Evolutionary conservation across 2,113 vertebrate genomes (phyloP), one percentile per base, ranked within the genome.

Genomic region (Tenebrosternarchus preto): DNA sequence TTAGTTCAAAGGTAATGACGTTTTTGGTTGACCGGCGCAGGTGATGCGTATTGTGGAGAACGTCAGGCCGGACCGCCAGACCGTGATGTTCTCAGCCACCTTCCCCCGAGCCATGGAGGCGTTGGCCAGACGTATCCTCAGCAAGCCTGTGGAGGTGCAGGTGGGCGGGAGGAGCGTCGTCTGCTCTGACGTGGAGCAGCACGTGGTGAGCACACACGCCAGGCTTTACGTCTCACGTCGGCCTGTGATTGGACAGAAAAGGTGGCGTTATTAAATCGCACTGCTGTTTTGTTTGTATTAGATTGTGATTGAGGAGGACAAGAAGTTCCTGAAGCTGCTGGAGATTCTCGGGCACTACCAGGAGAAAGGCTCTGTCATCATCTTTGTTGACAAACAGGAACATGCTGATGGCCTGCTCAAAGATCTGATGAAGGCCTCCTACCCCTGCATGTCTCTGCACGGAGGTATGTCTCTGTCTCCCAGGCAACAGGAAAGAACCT

Each of bases 1-100:
- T 7, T 39, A 39, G 36, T 50, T 15, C 1, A 50, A 50, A 50
- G 43, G 43, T 50, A 46, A 46, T 46, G 39, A 50, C 12, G 1
- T 9, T 50, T 1, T 12, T 15, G 43, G 43, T 50, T 50, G 43
- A 50, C 11, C 11, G 0, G 1, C 86, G 60, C 81, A 98, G 98
- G 98, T 99, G 71, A 99, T 99, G 98, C 96, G 98, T 69, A 98
- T 99, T 85, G 94, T 99, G 88, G 98, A 99, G 90, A 99, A 98
- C 72, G 92, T 99, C 43, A 92, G 98, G 73, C 97, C 97, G 17
- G 98, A 99, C 85, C 95, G 98, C 8, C 98, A 99, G 92, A 99
- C 97, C 0, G 98, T 99, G 85, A 98, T 99, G 97, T 99, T 99
- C 90, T 99, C 98, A 1, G 98, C 98, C 77, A 99, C 98, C 53